Evolutionary conservation across 2,888 invertebrate species (phyloP).

Genomic region (Melikaiella ostensackeni): DNA sequence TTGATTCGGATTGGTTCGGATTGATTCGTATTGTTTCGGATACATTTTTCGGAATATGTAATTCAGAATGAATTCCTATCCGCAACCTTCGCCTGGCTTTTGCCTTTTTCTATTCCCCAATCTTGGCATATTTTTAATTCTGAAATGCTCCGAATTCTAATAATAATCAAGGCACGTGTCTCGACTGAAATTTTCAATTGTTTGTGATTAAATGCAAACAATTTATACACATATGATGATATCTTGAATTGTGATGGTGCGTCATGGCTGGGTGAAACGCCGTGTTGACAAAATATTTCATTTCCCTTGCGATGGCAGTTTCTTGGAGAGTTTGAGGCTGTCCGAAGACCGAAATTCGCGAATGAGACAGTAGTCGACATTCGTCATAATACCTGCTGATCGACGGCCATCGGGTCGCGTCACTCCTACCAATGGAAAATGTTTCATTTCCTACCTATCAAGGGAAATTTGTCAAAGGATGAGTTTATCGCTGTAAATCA

Average conservation of each 20-base stretch:
- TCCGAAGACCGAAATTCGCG: too few species aligned
- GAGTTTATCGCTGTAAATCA: constrained; percentile 27
- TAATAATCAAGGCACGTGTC: neutral
- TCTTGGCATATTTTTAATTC: too few species aligned
- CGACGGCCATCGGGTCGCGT: constrained; percentile 7
- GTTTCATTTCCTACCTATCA: neutral
- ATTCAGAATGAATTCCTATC: too few species aligned
- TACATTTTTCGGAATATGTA: too few species aligned
- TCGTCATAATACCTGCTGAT: constrained; percentile 13
- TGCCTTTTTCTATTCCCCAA: too few species aligned
- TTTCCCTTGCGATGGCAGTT: neutral
- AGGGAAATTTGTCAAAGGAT: constrained; percentile 28
- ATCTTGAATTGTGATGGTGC: neutral
- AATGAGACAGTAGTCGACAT: too few species aligned
- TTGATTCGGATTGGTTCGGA: too few species aligned
- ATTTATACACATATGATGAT: neutral
- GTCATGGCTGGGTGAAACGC: neutral
- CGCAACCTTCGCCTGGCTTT: too few species aligned
- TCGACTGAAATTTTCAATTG: neutral
- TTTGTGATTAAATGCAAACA: neutral
- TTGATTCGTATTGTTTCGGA: too few species aligned
- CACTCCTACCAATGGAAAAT: constrained; percentile 14
- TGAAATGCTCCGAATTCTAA: neutral
- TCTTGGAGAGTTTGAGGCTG: neutral
- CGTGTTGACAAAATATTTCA: constrained; percentile 2